phyloP scores from a whole-genome alignment of 2,888 invertebrate genomes.

The Brenthis ino region DNA sequence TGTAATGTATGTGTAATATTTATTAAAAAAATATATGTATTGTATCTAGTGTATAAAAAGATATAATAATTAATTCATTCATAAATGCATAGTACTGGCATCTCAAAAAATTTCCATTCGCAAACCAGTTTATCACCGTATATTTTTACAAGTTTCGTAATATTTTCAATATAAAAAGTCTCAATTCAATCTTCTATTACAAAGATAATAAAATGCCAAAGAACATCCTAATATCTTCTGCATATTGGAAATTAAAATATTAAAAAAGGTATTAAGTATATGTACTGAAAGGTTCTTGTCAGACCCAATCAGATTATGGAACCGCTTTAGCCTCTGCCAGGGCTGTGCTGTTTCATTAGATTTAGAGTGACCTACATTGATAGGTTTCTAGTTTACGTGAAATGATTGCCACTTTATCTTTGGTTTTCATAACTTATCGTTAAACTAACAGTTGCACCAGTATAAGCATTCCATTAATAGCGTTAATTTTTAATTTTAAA shows the following conservation, averaged over 20 bases:
- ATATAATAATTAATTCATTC: too few relatives aligned
- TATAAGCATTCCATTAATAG: not conserved
- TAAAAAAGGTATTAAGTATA: not conserved
- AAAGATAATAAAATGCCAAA: too few relatives aligned
- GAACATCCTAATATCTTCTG: too few relatives aligned
- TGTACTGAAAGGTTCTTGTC: not conserved
- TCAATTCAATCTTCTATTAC: too few relatives aligned
- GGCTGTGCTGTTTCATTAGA: conserved; percentile 32
- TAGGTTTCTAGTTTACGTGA: conserved; percentile 30
- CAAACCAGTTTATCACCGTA: too few relatives aligned
- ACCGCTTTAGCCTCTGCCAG: conserved; percentile 26
- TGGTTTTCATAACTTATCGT: conserved; percentile 14
- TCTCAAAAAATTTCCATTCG: too few relatives aligned
- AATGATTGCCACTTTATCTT: conserved; percentile 11
- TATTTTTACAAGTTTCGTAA: too few relatives aligned
- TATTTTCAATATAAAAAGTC: too few relatives aligned
- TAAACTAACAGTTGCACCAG: not conserved
- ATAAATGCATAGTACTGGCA: too few relatives aligned
- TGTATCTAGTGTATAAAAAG: too few relatives aligned
- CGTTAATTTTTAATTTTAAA: not conserved
- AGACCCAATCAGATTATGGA: conserved; percentile 14
- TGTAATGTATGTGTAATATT: too few relatives aligned
- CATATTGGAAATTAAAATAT: not conserved
- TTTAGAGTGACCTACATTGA: conserved; percentile 30
- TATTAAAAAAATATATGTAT: too few relatives aligned